Evolutionary conservation across 2,797 vertebrate species (phyloP).

Genomic region (Anabas testudineus): DNA sequence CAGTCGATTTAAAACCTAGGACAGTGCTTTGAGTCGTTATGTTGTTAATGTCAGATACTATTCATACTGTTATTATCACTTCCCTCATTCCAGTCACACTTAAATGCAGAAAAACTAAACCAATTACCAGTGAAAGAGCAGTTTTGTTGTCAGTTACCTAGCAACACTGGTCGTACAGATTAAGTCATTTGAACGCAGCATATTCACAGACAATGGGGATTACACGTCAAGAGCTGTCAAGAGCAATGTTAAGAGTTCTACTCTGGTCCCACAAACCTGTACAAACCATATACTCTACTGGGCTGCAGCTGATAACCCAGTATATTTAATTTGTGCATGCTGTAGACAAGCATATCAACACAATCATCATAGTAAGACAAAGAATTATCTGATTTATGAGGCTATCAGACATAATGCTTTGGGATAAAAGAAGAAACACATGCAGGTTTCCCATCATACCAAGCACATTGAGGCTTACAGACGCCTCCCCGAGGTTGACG

Average conservation of each 20-base stretch:
- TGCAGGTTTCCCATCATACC: constrained; percentile 78
- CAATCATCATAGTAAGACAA: no score
- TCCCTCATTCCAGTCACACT: background rate
- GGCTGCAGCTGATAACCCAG: no score
- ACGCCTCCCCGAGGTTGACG: constrained; percentile 88
- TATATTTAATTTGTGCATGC: no score
- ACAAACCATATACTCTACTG: no score
- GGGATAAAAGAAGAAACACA: no score
- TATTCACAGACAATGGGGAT: no score
- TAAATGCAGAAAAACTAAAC: constrained; percentile 2
- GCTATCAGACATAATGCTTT: no score
- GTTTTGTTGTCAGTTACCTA: background rate
- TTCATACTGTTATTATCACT: background rate
- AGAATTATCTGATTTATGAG: no score
- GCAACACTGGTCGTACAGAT: background rate
- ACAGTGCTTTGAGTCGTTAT: background rate
- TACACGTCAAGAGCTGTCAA: background rate
- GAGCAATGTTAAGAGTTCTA: background rate
- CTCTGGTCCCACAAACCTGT: no score
- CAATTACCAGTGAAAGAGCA: background rate
- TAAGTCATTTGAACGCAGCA: background rate
- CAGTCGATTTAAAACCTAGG: background rate
- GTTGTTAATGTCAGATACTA: background rate
- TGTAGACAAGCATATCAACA: no score
- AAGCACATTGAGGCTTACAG: constrained; percentile 87